Conservation (phyloP, 2,797 vertebrate genomes). For the Pelodytes ibericus region DNA sequence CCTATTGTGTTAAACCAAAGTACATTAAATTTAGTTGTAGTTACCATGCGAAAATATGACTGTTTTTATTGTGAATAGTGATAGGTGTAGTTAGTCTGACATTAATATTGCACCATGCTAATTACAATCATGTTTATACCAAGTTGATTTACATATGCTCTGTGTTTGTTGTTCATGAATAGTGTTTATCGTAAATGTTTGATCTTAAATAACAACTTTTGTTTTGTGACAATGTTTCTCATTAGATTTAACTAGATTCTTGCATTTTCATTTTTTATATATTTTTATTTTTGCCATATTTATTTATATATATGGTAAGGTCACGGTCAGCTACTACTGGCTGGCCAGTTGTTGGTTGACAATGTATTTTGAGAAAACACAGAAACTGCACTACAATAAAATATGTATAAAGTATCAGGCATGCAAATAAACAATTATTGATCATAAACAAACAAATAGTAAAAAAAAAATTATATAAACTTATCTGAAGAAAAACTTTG, state of each 20-base stretch:
- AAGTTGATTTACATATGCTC: neutral
- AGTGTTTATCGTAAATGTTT: neutral
- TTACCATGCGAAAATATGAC: no score
- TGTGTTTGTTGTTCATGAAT: neutral
- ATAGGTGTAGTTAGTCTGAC: neutral
- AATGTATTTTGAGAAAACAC: no score
- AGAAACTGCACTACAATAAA: no score
- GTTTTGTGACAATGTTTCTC: neutral
- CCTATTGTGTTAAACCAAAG: no score
- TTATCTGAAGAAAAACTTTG: no score
- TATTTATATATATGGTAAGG: neutral
- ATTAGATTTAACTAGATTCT: neutral
- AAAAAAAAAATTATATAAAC: no score
- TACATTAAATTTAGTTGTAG: no score
- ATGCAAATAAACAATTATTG: no score
- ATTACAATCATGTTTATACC: neutral
- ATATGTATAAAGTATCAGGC: no score
- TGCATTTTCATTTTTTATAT: neutral
- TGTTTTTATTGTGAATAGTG: no score
- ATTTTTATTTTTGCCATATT: neutral
- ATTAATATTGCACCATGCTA: neutral
- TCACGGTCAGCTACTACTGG: neutral
- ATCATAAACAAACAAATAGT: no score
- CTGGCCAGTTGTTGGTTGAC: neutral
- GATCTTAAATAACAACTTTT: slow-evolving; percentile 1